Conservation (phyloP, 2,888 invertebrate species). For the Harmothoe impar region DNA sequence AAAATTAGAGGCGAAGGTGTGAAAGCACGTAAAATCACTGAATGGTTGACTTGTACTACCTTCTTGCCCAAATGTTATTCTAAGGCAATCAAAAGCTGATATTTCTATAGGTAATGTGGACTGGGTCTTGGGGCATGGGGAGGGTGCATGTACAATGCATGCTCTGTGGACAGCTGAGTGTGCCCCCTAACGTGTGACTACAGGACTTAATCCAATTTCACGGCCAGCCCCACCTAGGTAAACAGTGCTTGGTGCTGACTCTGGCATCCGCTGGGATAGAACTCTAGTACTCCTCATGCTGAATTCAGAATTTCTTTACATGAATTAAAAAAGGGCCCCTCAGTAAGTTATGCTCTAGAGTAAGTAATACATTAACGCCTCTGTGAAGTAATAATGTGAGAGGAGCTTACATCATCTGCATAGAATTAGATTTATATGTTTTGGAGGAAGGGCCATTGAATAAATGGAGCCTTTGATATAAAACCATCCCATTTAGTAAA, state of each 20-base stretch:
- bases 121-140: neutral
- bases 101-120: neutral
- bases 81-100: neutral
- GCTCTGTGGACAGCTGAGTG: neutral
- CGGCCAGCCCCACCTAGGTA: neutral
- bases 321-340: too few relatives aligned
- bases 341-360: too few relatives aligned
- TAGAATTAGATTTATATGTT: too few relatives aligned
- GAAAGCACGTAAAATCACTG: neutral
- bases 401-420: too few relatives aligned
- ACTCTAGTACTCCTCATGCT: too few relatives aligned
- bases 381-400: too few relatives aligned
- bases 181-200: neutral
- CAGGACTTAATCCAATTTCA: conserved; percentile 1
- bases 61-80: neutral
- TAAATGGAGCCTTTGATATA: too few relatives aligned
- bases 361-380: too few relatives aligned
- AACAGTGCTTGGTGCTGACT: neutral
- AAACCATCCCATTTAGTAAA: too few relatives aligned
- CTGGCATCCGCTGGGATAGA: too few relatives aligned
- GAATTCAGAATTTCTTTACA: too few relatives aligned
- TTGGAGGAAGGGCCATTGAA: too few relatives aligned
- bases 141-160: neutral
- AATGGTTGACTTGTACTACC: conserved; percentile 13
- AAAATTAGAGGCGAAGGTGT: neutral